phyloP scores from a whole-genome alignment of 2,113 vertebrate species.

The Pseudorhombus dupliciocellatus region DNA sequence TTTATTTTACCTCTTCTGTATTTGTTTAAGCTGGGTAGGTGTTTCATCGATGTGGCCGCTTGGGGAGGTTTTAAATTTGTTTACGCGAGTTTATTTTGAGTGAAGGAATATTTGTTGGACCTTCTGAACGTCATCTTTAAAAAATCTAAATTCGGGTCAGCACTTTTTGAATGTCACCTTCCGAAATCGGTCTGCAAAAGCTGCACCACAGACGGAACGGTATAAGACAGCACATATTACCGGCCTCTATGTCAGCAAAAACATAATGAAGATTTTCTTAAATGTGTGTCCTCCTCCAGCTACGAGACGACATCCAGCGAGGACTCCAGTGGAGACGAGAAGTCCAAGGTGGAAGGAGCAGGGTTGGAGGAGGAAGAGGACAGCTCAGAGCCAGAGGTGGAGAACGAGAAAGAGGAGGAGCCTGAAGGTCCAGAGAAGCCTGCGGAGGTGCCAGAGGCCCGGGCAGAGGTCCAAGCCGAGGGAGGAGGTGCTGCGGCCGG shows the following conservation, averaged over 20 bases:
- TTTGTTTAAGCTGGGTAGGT: slow-evolving; percentile 9
- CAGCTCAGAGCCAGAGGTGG: slow-evolving; percentile 55
- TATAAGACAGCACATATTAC: too few relatives aligned
- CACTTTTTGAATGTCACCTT: neutral
- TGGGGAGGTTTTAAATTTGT: neutral
- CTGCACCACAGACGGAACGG: neutral
- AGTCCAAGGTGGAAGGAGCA: slow-evolving; percentile 78
- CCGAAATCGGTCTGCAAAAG: neutral
- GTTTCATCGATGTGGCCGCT: slow-evolving; percentile 35
- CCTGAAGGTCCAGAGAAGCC: slow-evolving; percentile 52
- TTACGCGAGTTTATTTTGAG: slow-evolving; percentile 12
- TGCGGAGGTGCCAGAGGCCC: slow-evolving; percentile 72
- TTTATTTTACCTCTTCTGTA: slow-evolving; percentile 23
- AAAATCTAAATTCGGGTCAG: neutral
- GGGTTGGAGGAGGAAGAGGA: slow-evolving; percentile 82
- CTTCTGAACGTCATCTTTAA: neutral
- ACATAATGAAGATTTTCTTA: neutral
- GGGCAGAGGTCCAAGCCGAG: slow-evolving; percentile 60
- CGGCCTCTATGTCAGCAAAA: too few relatives aligned
- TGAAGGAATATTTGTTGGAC: neutral
- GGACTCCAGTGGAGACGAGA: slow-evolving; percentile 91
- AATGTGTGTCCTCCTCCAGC: slow-evolving; percentile 67
- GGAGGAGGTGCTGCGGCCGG: slow-evolving; percentile 48
- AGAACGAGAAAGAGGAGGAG: slow-evolving; percentile 76
- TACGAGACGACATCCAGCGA: slow-evolving; percentile 97